Percentiles rank a stretch among this genome's conserved stretches.
Evolutionary conservation across 2,797 vertebrate species (phyloP).

Genomic region (Menidia menidia): DNA sequence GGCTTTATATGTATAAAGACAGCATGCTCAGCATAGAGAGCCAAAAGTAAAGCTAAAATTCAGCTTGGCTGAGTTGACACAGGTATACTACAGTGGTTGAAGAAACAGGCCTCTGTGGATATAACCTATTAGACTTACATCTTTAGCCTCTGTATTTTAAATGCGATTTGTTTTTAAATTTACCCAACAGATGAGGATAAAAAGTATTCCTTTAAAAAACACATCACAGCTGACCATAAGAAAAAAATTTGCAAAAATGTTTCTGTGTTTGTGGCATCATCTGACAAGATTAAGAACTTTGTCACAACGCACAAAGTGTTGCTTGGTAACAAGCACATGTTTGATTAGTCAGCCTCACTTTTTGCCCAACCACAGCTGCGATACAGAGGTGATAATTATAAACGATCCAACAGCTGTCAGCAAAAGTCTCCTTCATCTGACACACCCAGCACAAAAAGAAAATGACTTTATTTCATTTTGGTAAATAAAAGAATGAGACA

Average conservation of each 20-base stretch:
- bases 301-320: background rate
- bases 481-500: background rate
- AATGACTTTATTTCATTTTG: background rate
- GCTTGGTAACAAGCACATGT: background rate
- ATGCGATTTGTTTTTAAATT: background rate
- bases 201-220: too few species aligned
- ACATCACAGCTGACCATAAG: background rate
- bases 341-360: constrained; percentile 34
- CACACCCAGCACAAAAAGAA: background rate
- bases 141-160: background rate
- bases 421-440: constrained; percentile 2
- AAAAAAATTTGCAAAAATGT: background rate
- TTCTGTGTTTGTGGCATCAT: background rate
- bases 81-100: too few species aligned
- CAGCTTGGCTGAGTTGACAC: too few species aligned
- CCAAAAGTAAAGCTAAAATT: too few species aligned
- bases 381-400: constrained; percentile 41
- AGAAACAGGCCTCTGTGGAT: too few species aligned
- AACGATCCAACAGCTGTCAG: constrained; percentile 4
- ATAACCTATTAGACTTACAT: too few species aligned
- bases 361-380: constrained; percentile 6
- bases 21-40: too few species aligned
- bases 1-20: too few species aligned
- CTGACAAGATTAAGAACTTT: background rate
- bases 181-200: background rate